Evolutionary conservation across 2,888 invertebrate genomes (phyloP).

Genomic region (Polyploca ridens): DNA sequence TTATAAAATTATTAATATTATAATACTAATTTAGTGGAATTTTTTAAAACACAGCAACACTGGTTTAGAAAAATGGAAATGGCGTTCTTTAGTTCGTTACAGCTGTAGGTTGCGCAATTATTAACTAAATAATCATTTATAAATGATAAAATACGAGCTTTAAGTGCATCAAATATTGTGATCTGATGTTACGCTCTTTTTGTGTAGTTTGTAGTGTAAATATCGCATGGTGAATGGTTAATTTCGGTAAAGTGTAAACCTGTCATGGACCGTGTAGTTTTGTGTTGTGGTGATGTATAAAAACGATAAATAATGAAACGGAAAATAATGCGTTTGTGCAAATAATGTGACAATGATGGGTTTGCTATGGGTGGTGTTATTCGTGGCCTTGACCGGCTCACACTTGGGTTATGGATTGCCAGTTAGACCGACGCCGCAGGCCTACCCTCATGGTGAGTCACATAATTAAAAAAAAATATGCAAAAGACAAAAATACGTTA

Average conservation of each 20-base stretch:
- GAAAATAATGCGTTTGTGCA: slow-evolving; percentile 76
- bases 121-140: slow-evolving; percentile 78
- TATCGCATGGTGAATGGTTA: slow-evolving; percentile 56
- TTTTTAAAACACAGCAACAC: slow-evolving; percentile 43
- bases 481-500: not conserved
- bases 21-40: no score
- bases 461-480: slow-evolving; percentile 46
- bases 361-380: slow-evolving; percentile 78
- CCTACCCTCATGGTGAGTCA: slow-evolving; percentile 80
- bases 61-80: slow-evolving; percentile 71
- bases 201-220: slow-evolving; percentile 53
- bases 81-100: slow-evolving; percentile 62
- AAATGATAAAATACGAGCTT: slow-evolving; percentile 60
- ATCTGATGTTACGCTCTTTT: slow-evolving; percentile 58
- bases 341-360: slow-evolving; percentile 81
- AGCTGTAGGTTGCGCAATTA: slow-evolving; percentile 84
- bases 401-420: slow-evolving; percentile 75
- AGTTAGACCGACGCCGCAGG: slow-evolving; percentile 74
- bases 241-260: slow-evolving; percentile 63
- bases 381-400: slow-evolving; percentile 76
- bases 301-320: slow-evolving; percentile 80
- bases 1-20: no score
- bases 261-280: slow-evolving; percentile 82
- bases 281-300: slow-evolving; percentile 80
- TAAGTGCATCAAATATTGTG: slow-evolving; percentile 58